Evolutionary conservation across 2,113 vertebrate genomes (phyloP).

Genomic region (Triplophysa siluroides): DNA sequence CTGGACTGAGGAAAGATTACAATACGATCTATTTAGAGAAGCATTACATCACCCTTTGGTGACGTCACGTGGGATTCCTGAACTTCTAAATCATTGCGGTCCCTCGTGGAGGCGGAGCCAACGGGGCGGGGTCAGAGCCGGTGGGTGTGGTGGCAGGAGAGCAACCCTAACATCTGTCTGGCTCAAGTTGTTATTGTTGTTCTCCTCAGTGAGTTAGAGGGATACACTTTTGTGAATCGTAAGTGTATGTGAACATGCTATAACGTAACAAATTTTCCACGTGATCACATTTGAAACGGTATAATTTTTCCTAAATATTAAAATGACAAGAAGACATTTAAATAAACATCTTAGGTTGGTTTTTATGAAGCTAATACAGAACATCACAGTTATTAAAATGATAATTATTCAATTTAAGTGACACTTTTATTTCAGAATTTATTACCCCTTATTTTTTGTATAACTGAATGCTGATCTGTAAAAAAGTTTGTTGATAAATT

Average conservation of each 20-base stretch:
- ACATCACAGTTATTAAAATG: background rate
- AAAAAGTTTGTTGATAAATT: background rate
- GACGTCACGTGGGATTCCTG: constrained; percentile 99
- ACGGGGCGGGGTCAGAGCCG: constrained; percentile 62
- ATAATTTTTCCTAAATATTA: background rate
- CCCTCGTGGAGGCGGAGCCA: constrained; percentile 68
- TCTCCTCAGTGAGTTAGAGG: background rate
- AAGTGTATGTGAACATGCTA: background rate
- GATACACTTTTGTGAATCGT: background rate
- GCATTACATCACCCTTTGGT: constrained; percentile 98
- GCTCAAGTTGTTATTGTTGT: constrained; percentile 29
- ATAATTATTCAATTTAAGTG: background rate
- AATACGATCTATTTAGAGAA: constrained; percentile 99
- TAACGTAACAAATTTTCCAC: too few species aligned
- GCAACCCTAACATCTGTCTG: constrained; percentile 41
- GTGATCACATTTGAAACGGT: too few species aligned
- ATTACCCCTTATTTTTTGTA: too few species aligned
- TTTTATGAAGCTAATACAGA: background rate
- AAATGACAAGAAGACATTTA: background rate
- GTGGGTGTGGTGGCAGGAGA: constrained; percentile 22
- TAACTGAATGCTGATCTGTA: background rate
- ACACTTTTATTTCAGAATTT: too few species aligned
- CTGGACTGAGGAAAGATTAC: constrained; percentile 99
- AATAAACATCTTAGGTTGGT: background rate
- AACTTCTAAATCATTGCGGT: constrained; percentile 99